Conservation (phyloP, 2,888 invertebrate genomes). For the Eupithecia vulgata region DNA sequence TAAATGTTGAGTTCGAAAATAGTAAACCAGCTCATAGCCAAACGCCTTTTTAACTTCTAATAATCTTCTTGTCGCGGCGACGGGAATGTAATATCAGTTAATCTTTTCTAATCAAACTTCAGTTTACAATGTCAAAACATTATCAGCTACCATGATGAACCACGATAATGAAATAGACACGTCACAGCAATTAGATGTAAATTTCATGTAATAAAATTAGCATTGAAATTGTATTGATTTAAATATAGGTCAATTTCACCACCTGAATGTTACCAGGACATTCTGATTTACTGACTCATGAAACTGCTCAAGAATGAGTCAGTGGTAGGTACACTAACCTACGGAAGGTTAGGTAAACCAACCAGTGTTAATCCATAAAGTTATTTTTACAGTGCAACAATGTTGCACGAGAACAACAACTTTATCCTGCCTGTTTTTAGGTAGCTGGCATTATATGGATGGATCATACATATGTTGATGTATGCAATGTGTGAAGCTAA, state of each 20-base stretch:
- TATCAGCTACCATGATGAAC: constrained; percentile 44
- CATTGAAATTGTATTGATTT: constrained; percentile 28
- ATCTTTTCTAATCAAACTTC: not conserved
- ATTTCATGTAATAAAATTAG: constrained; percentile 18
- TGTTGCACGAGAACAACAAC: constrained; percentile 21
- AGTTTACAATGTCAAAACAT: not conserved
- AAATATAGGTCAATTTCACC: constrained; percentile 38
- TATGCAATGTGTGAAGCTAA: not conserved
- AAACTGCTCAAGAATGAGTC: constrained; percentile 30
- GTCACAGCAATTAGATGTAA: constrained; percentile 26
- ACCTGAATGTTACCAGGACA: constrained; percentile 22
- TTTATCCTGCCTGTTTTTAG: constrained; percentile 17
- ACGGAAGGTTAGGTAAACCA: not conserved
- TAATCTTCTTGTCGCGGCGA: no score
- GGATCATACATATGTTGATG: not conserved
- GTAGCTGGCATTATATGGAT: not conserved
- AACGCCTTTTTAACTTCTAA: not conserved
- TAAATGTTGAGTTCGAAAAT: not conserved
- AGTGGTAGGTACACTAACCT: constrained; percentile 6
- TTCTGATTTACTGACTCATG: constrained; percentile 28
- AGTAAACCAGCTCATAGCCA: not conserved
- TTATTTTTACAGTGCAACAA: constrained; percentile 30
- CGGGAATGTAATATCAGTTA: not conserved
- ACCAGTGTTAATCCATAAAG: constrained; percentile 17
- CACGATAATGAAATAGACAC: constrained; percentile 24